Conservation (phyloP, 2,113 vertebrate genomes). For the Pteruthius melanotis region DNA sequence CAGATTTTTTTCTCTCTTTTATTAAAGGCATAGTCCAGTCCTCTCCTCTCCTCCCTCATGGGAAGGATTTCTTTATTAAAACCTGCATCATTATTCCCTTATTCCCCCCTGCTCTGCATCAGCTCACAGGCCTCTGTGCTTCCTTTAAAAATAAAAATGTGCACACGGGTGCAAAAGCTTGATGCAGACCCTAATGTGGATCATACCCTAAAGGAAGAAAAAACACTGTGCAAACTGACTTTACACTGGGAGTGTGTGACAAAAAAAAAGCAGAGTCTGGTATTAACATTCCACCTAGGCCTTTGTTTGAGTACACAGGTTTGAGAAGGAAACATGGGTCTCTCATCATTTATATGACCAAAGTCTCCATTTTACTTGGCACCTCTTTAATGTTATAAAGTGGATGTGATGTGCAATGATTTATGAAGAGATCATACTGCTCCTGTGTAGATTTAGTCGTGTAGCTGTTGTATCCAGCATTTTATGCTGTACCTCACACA, state of each 20-base stretch:
- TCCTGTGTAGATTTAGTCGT: neutral
- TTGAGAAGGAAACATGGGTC: neutral
- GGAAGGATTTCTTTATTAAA: constrained; percentile 44
- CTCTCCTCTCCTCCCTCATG: neutral
- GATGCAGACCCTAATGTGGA: neutral
- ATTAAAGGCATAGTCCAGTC: neutral
- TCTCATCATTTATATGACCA: neutral
- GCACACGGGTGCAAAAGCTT: neutral
- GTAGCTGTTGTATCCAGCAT: neutral
- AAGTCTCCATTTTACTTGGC: neutral
- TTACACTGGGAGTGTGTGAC: neutral
- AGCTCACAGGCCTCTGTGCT: neutral
- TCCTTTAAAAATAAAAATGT: neutral
- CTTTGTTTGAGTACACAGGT: neutral
- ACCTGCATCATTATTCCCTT: neutral
- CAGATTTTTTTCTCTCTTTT: neutral
- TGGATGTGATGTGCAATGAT: neutral
- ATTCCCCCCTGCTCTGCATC: neutral
- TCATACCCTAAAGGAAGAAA: neutral
- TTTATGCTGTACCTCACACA: neutral
- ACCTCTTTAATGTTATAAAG: neutral
- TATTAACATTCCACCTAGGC: neutral
- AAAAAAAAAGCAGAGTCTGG: neutral
- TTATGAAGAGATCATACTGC: neutral
- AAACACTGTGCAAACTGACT: neutral